phyloP scores from a whole-genome alignment of 2,113 vertebrate genomes.

The Upupa epops region DNA sequence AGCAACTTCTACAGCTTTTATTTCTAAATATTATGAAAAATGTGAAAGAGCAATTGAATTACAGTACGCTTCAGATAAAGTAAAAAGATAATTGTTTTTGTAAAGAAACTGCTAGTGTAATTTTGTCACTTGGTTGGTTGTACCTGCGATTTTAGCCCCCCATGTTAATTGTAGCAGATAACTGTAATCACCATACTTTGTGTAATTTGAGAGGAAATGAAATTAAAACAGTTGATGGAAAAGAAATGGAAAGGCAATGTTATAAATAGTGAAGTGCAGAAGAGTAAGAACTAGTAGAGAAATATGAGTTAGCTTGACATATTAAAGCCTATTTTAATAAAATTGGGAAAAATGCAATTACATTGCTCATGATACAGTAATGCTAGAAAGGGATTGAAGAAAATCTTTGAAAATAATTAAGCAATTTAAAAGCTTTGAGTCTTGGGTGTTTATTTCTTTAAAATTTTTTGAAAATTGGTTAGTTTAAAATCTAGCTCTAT shows the following conservation, averaged over 20 bases:
- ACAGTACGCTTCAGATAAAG: background rate
- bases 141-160: background rate
- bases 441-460: background rate
- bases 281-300: background rate
- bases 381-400: background rate
- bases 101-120: background rate
- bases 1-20: background rate
- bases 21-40: background rate
- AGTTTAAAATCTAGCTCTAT: background rate
- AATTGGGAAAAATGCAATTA: background rate
- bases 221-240: background rate
- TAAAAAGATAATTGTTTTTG: slow-evolving; percentile 23
- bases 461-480: background rate
- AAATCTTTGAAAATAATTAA: background rate
- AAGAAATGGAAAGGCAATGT: background rate
- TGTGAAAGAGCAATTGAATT: background rate
- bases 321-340: background rate
- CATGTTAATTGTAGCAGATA: background rate
- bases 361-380: background rate
- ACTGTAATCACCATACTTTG: background rate
- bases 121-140: slow-evolving; percentile 4
- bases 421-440: background rate
- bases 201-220: background rate
- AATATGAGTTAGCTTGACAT: background rate
- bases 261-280: background rate